Percentiles rank a stretch among this genome's conserved stretches.
These are phyloP conservation scores for Lasioglossum zephyrum DNA, from an alignment of 2,888 invertebrate species.

Conservation along the genomic window DNA sequence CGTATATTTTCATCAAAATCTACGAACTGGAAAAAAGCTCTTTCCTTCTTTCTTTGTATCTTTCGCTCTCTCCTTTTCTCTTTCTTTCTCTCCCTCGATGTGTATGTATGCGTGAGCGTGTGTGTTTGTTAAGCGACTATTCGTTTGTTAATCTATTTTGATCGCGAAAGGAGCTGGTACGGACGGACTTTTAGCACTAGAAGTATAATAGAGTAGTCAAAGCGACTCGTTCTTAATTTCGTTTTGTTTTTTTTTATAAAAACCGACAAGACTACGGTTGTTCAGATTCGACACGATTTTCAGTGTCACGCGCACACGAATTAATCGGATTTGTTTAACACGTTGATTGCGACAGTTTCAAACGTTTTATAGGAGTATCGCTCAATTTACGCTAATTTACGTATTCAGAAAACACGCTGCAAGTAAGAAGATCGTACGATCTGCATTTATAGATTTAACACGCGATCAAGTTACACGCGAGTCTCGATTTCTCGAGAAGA, in stretches of 20 bases:
- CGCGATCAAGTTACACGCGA: background rate
- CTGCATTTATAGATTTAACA: background rate
- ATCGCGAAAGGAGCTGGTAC: constrained; percentile 11
- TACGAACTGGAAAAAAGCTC: background rate
- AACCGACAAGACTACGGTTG: background rate
- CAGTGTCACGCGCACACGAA: background rate
- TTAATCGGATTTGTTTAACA: background rate
- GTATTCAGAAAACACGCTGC: background rate
- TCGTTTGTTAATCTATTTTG: constrained; percentile 24
- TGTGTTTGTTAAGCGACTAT: background rate
- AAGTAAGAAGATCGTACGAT: background rate
- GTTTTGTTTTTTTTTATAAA: background rate
- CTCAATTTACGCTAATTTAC: background rate
- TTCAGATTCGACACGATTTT: background rate
- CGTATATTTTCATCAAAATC: constrained; percentile 33
- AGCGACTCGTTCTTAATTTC: background rate
- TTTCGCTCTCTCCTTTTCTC: background rate
- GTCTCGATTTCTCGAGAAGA: background rate
- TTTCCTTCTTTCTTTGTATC: background rate
- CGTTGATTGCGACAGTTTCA: background rate
- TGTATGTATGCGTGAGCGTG: background rate
- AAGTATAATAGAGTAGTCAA: background rate
- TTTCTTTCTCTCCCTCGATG: background rate
- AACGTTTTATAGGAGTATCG: background rate
- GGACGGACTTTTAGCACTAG: constrained; percentile 16